These are phyloP conservation scores for Amphipoea lucens DNA, from an alignment of 2,888 invertebrate species.

Conservation along the genomic window DNA sequence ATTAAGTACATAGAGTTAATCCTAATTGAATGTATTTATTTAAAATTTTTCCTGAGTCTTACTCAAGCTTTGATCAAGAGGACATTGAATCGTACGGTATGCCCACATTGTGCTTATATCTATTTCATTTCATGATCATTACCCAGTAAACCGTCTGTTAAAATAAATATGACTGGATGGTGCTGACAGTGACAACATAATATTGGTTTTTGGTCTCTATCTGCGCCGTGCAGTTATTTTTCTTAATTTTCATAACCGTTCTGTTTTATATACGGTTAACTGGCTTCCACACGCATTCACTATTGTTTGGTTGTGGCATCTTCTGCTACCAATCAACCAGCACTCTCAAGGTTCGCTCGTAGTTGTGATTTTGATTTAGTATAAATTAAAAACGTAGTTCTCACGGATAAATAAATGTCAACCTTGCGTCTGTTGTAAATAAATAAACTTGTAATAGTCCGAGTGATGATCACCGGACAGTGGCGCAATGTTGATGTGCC, in stretches of 20 bases:
- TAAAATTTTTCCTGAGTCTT: neutral
- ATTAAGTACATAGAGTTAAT: conserved; percentile 5
- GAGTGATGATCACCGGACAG: neutral
- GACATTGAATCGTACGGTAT: conserved; percentile 5
- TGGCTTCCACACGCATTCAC: neutral
- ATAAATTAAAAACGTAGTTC: neutral
- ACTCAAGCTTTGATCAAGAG: conserved; percentile 1
- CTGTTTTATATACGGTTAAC: neutral
- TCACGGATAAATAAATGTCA: no score
- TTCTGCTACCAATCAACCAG: neutral
- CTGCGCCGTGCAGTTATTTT: neutral
- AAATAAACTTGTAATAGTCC: neutral
- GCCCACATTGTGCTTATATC: neutral
- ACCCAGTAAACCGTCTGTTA: neutral
- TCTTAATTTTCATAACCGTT: neutral
- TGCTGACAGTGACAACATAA: neutral
- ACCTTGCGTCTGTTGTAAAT: neutral
- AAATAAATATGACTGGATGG: neutral
- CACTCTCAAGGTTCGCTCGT: neutral
- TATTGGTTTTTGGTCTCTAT: no score
- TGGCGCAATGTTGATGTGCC: neutral
- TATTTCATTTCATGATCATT: neutral
- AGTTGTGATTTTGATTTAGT: neutral
- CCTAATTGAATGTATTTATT: neutral
- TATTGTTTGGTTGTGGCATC: neutral